Base-by-base conservation (phyloP, 2,797 vertebrate genomes). In the Bovichtus variegatus region DNA sequence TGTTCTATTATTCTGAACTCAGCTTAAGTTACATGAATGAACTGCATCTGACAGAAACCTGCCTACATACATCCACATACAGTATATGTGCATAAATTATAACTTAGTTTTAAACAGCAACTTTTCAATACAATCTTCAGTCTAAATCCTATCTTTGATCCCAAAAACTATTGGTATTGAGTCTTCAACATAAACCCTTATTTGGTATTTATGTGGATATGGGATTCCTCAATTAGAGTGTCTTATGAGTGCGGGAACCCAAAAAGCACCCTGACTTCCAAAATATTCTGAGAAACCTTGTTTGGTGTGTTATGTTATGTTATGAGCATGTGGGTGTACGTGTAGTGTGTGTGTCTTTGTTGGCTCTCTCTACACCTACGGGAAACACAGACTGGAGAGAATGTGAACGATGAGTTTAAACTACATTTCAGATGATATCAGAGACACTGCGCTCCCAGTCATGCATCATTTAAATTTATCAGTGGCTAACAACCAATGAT, bases 401-500 rank as follows among this genome's bases (percentile, higher is more conserved):
- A 69, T 25, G 69, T 57, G 71, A 83, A 71, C 27, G 7, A 73
- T 67, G 43, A 81, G n/a, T 76, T 73, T 64, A 81, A 77, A 74
- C 67, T 65, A 74, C 16, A 53, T 76, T 74, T 78, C 43, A 73
- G 55, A 70, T 46, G 21, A 77, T 63, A 65, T 54, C 23, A 6
- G 70, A 73, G 51, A 76, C 19, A 19, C 10, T 2, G 51, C 4
- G 1, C 59, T 78, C 71, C 36, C 21, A 47, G 72, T 71, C 85
- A 87, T 93, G 82, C 75, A 90, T 93, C 80, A 92, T 92, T 93
- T 84, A 91, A 87, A 81, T 76, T 86, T 84, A 88, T 87, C 61
- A 38, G 49, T 84, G 73, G 81, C 58, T 65, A 77, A 91, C 74
- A 78, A 86, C 63, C 74, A 49, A 57, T 23, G 54, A 74, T 80